A percentile compares a stretch with the other conserved stretches of the same genome.
phyloP scores from a whole-genome alignment of 2,888 invertebrate genomes.

The Aleiodes testaceus region DNA sequence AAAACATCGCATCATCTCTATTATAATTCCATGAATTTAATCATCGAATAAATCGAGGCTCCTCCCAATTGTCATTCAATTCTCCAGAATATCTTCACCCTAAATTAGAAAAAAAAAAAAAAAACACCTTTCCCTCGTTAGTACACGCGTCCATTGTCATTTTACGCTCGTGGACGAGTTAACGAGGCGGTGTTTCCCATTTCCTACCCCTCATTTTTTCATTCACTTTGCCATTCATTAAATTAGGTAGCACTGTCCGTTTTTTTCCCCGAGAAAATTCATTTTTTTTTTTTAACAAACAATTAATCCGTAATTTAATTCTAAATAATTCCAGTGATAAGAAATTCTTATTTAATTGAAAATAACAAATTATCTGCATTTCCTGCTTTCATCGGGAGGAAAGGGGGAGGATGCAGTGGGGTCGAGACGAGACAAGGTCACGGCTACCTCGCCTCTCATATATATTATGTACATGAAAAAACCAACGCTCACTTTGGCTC shows the following conservation, averaged over 20 bases:
- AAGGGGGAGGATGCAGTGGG: slow-evolving; percentile 50
- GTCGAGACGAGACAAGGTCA: slow-evolving; percentile 71
- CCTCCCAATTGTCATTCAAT: background rate
- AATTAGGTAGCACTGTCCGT: slow-evolving; percentile 61
- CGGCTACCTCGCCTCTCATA: slow-evolving; percentile 64
- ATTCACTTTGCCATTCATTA: slow-evolving; percentile 56
- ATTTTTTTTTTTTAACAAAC: no score
- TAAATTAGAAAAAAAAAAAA: background rate
- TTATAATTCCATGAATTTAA: background rate
- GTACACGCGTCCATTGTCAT: slow-evolving; percentile 53
- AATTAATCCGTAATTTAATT: no score
- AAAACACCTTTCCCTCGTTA: slow-evolving; percentile 51
- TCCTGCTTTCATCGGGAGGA: slow-evolving; percentile 11
- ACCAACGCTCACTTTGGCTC: slow-evolving; percentile 38
- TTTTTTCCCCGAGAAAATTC: no score
- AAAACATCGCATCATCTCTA: background rate
- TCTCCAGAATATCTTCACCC: background rate
- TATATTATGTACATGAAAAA: background rate
- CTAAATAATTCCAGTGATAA: no score
- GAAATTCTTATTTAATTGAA: no score
- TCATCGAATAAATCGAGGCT: no score
- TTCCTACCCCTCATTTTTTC: slow-evolving; percentile 24
- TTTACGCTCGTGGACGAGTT: slow-evolving; percentile 57
- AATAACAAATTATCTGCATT: slow-evolving; percentile 10
- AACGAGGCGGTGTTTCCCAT: slow-evolving; percentile 53